Conservation (phyloP, 2,797 vertebrate genomes). For the Microhierax caerulescens region DNA sequence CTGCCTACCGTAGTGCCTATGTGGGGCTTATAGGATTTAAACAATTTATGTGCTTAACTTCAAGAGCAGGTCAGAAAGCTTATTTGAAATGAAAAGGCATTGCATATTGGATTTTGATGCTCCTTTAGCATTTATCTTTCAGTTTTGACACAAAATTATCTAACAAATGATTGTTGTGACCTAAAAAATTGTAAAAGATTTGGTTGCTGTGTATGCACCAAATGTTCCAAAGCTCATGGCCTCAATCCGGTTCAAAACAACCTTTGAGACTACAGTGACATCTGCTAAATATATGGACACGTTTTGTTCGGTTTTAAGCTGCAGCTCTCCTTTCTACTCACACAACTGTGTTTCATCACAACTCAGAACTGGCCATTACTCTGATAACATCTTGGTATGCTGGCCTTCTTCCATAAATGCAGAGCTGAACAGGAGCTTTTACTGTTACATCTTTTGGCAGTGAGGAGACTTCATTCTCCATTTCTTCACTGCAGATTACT, state of each 20-base stretch:
- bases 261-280: not conserved
- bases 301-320: not conserved
- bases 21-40: not conserved
- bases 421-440: not conserved
- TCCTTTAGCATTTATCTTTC: not conserved
- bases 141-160: not conserved
- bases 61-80: not conserved
- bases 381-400: not conserved
- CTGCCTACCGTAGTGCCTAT: not conserved
- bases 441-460: not conserved
- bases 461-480: not conserved
- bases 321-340: not conserved
- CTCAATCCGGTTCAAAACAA: not conserved
- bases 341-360: accelerated
- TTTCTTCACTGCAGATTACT: not conserved
- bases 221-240: accelerated
- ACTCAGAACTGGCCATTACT: not conserved
- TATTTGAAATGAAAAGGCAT: not conserved
- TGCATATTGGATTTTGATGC: not conserved
- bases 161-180: not conserved
- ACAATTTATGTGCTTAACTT: not conserved
- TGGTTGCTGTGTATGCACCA: not conserved
- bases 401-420: not conserved
- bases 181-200: not conserved
- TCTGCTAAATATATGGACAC: not conserved